Percentiles rank a stretch among this genome's conserved stretches.
phyloP scores from a whole-genome alignment of 2,888 invertebrate genomes.

The Drosophila kanekoi region DNA sequence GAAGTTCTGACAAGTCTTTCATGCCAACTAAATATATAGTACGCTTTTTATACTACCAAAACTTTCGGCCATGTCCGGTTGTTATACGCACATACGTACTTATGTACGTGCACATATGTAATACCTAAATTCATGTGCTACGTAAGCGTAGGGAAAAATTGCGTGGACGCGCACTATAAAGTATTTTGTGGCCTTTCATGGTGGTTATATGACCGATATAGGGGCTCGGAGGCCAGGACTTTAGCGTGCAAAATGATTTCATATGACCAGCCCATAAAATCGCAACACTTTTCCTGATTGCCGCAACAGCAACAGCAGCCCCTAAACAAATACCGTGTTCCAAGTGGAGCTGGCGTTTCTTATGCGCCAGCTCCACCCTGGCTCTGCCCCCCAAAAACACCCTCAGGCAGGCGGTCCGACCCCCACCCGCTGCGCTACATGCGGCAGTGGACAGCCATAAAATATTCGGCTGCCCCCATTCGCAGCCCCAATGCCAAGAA shows the following conservation, averaged over 20 bases:
- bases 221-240: conserved; percentile 9
- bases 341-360: conserved; percentile 25
- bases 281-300: conserved; percentile 69
- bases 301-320: conserved; percentile 15
- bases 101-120: background rate
- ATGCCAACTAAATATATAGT: too few relatives aligned
- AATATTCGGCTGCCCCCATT: conserved; percentile 43
- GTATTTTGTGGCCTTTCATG: conserved; percentile 19
- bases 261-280: conserved; percentile 47
- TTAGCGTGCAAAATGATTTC: conserved; percentile 54
- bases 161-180: conserved; percentile 46
- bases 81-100: conserved; percentile 1
- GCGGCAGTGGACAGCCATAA: conserved; percentile 70
- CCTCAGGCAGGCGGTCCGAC: background rate
- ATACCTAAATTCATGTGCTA: background rate
- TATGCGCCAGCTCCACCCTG: conserved; percentile 2
- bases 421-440: conserved; percentile 4
- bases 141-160: conserved; percentile 13
- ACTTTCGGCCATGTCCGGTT: too few relatives aligned
- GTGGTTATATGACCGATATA: conserved; percentile 8
- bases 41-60: too few relatives aligned
- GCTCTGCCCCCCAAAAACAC: background rate
- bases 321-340: conserved; percentile 24
- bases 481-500: conserved; percentile 20
- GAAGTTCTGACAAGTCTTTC: background rate